Evolutionary conservation across 2,113 vertebrate genomes (phyloP).

Genomic region (Coregonus clupeaformis): DNA sequence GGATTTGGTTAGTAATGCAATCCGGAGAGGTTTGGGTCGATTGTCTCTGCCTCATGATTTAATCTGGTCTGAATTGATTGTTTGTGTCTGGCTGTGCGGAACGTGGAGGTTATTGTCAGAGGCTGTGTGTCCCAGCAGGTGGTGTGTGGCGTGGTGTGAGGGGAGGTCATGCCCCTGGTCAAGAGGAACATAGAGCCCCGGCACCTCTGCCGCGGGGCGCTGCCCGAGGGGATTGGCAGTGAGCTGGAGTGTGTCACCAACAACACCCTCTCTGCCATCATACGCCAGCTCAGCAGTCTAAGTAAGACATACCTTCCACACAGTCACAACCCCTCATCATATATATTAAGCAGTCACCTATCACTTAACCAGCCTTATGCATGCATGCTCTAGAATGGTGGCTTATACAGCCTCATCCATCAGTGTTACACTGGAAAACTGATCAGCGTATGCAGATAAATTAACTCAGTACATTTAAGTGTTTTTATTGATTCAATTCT

Average conservation of each 20-base stretch:
- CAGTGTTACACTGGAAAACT: background rate
- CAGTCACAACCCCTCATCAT: background rate
- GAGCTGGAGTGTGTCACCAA: slow-evolving; percentile 85
- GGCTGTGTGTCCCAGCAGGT: slow-evolving; percentile 26
- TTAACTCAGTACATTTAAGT: background rate
- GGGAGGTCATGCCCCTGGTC: slow-evolving; percentile 86
- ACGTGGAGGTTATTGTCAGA: background rate
- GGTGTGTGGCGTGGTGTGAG: slow-evolving; percentile 40
- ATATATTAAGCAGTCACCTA: background rate
- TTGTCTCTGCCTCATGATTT: background rate
- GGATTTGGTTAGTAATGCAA: background rate
- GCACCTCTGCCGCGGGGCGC: slow-evolving; percentile 84
- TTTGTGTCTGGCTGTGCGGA: slow-evolving; percentile 3
- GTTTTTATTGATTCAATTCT: slow-evolving; percentile 8
- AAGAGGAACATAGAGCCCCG: slow-evolving; percentile 92
- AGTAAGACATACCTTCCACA: slow-evolving; percentile 75
- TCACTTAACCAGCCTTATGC: background rate
- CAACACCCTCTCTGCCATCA: slow-evolving; percentile 87
- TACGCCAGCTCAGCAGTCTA: slow-evolving; percentile 93
- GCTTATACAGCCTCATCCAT: background rate
- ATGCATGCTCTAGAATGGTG: background rate
- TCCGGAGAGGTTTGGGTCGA: background rate
- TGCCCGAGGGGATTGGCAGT: slow-evolving; percentile 85
- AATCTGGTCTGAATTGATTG: background rate
- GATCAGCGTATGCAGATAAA: background rate